These are phyloP conservation scores for Pseudomugil gertrudae DNA, from an alignment of 2,797 vertebrate genomes.

Conservation along the genomic window DNA sequence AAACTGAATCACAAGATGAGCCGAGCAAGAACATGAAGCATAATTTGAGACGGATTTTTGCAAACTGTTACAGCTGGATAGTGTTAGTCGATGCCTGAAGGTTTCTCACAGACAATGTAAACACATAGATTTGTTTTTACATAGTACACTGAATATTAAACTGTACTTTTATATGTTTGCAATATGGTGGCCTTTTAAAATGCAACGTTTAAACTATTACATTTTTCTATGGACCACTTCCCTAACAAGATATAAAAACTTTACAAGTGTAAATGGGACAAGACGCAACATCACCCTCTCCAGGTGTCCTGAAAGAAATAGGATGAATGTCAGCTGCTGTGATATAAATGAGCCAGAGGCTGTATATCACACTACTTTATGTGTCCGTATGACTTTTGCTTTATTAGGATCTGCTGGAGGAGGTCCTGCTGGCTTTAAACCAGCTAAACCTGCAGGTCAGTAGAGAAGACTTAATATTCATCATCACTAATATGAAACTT, in stretches of 20 bases:
- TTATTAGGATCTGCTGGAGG: conserved; percentile 76
- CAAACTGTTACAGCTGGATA: neutral
- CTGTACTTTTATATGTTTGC: neutral
- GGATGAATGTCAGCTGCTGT: conserved; percentile 18
- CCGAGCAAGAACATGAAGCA: neutral
- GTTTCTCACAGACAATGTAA: neutral
- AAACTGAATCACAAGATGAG: neutral
- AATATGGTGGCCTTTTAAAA: neutral
- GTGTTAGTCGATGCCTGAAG: neutral
- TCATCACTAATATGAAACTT: conserved; percentile 25
- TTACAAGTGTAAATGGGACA: neutral
- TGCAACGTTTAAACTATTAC: neutral
- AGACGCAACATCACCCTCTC: neutral
- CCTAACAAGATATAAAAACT: neutral
- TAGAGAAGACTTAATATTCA: conserved; percentile 34
- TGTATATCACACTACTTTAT: conserved; percentile 33
- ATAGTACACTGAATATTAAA: neutral
- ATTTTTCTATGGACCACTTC: neutral
- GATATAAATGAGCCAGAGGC: conserved; percentile 26
- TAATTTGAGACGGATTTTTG: no score
- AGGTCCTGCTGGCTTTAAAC: conserved; percentile 77
- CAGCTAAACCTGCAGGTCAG: conserved; percentile 83
- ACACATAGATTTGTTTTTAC: neutral
- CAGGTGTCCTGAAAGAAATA: conserved; percentile 1
- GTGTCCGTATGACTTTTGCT: conserved; percentile 48